These are phyloP conservation scores for Medauroidea extradentata DNA, from an alignment of 1,140 invertebrate species.

Conservation along the genomic window DNA sequence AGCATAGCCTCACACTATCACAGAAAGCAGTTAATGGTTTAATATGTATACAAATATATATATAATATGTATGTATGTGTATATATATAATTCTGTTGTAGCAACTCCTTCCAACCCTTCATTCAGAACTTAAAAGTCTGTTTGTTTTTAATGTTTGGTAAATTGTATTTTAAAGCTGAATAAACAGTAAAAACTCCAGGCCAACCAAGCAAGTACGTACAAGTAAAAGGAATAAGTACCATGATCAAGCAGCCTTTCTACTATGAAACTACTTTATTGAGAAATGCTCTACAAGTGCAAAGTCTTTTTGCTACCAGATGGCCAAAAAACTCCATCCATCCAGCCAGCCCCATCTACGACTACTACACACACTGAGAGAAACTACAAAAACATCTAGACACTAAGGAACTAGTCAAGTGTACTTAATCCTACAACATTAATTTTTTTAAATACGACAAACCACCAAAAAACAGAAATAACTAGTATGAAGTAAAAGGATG, in stretches of 20 bases:
- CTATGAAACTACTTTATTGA: constrained; percentile 28
- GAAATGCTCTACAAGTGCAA: constrained; percentile 24
- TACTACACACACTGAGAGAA: constrained; percentile 19
- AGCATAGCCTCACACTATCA: constrained; percentile 2
- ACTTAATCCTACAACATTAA: constrained; percentile 12
- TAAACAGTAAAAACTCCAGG: constrained; percentile 21
- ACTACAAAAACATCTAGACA: constrained; percentile 25
- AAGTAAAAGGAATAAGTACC: constrained; percentile 16
- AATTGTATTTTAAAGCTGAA: constrained; percentile 8
- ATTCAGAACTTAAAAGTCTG: constrained; percentile 1
- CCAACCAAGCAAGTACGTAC: constrained; percentile 20
- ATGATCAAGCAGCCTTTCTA: constrained; percentile 22
- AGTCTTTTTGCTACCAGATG: constrained; percentile 15
- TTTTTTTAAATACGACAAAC: constrained; percentile 23
- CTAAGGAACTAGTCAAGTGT: constrained; percentile 24
- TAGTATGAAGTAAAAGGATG: constrained; percentile 16
- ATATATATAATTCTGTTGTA: neutral
- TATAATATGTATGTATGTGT: no score
- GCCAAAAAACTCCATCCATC: constrained; percentile 10
- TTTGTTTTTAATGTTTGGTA: neutral
- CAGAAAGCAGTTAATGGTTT: constrained; percentile 10
- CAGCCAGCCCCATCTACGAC: constrained; percentile 20
- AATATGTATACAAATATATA: neutral
- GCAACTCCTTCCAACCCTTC: constrained; percentile 12
- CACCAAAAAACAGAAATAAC: constrained; percentile 24